Evolutionary conservation across 2,888 invertebrate species (phyloP), one percentile per base, ranked within the genome.

Genomic region (Cheiracanthium punctorium): DNA sequence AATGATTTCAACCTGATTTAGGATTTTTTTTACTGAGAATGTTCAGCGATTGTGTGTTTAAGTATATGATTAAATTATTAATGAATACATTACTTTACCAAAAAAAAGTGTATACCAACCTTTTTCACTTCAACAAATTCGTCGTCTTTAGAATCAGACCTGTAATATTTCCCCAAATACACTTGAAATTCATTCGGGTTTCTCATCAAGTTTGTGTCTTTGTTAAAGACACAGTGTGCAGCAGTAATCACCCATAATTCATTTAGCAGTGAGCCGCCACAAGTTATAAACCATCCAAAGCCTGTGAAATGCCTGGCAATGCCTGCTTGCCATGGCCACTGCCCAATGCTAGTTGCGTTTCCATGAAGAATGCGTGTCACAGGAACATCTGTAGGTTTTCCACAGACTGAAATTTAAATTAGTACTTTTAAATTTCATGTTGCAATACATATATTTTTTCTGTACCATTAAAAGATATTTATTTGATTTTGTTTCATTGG

Each of bases 271-370:
- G 88, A 74, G 5, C 82, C 89, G 0, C 89, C 89, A 64, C 89
- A 89, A 1, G 87, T 30, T 8, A 89, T 24, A 32, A 84, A 87
- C 89, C 89, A 89, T 4, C 41, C 33, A 29, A 52, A 73, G 17
- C 88, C 85, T 12, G 80, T 72, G 0, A 82, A 14, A 24, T 58
- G 79, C 0, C 87, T 37, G 1, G 89, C 87, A 0, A 89, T 76
- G 10, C 85, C 89, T 10, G 64, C 88, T 32, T 89, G 89, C 90
- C 90, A 90, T 7, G 90, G 90, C 90, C 90, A 90, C 58, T 90
- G 90, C 12, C 90, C 89, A 17, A 89, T 73, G 14, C 88, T 88
- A 1, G 88, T 88, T 0, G 88, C 88, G 58, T 81, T 88, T 1
- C 90, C 90, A 33, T 89, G 86, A 10, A 89, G 84, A 14, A 90